Conservation (phyloP, 2,797 vertebrate species). For the Phalloptychus januarius region DNA sequence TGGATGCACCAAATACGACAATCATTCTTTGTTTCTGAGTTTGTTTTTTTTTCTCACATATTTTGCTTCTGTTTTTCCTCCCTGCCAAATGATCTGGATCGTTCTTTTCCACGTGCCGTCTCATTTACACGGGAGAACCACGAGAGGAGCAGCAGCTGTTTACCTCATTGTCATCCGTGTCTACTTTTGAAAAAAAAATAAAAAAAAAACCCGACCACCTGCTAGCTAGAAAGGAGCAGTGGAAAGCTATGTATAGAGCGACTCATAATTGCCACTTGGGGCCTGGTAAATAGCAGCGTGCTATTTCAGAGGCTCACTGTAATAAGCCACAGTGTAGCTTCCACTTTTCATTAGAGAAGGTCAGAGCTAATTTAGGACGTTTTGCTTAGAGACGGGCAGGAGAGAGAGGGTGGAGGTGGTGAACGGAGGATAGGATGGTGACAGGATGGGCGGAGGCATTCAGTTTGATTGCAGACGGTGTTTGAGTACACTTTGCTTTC, state of each 20-base stretch:
- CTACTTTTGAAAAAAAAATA: slow-evolving; percentile 57
- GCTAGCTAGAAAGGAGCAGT: slow-evolving; percentile 41
- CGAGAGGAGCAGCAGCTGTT: slow-evolving; percentile 55
- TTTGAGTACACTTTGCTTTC: neutral
- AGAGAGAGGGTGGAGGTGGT: slow-evolving; percentile 16
- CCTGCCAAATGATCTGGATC: slow-evolving; percentile 28
- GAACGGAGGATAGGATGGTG: slow-evolving; percentile 26
- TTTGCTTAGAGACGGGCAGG: slow-evolving; percentile 35
- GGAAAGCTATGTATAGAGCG: slow-evolving; percentile 50
- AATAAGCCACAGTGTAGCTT: slow-evolving; percentile 57
- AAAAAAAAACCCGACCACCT: slow-evolving; percentile 55
- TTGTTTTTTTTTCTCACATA: no score
- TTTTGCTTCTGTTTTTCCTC: neutral
- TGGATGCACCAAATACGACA: neutral
- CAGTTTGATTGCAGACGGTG: slow-evolving; percentile 38
- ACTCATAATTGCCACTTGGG: slow-evolving; percentile 65
- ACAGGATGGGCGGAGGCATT: slow-evolving; percentile 23
- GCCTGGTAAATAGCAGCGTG: slow-evolving; percentile 67
- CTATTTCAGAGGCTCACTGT: slow-evolving; percentile 52
- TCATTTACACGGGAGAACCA: slow-evolving; percentile 44
- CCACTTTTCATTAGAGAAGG: slow-evolving; percentile 72
- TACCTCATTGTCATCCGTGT: slow-evolving; percentile 63
- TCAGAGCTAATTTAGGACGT: slow-evolving; percentile 74
- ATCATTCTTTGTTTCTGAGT: neutral
- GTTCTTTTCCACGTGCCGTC: slow-evolving; percentile 4